Conservation (phyloP, 37 sponge, comb jelly and placozoan species). For the Beroe forskalii region DNA sequence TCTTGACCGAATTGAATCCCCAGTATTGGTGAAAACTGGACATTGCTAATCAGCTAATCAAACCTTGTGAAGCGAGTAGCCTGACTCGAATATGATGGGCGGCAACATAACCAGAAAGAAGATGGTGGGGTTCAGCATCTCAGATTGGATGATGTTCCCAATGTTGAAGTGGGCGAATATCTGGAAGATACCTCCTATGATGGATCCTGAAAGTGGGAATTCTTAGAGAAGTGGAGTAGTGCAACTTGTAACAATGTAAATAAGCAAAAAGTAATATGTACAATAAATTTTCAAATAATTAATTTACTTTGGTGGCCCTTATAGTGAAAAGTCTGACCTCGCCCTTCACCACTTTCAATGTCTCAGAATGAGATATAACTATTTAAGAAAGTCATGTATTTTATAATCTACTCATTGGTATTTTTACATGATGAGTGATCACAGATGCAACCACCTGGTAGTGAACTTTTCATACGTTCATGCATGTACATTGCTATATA, state of each 20-base stretch:
- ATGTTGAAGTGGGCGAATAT: slow-evolving; percentile 60
- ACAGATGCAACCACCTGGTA: too few relatives aligned
- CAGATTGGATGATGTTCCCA: slow-evolving; percentile 60
- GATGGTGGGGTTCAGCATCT: slow-evolving; percentile 74
- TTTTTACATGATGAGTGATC: too few relatives aligned
- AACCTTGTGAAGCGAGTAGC: slow-evolving; percentile 97
- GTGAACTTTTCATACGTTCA: too few relatives aligned
- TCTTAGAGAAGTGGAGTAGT: neutral
- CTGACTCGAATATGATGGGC: slow-evolving; percentile 97
- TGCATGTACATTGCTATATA: too few relatives aligned
- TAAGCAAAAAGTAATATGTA: neutral
- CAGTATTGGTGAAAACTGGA: too few relatives aligned
- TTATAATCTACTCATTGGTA: too few relatives aligned
- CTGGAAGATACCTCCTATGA: slow-evolving; percentile 62
- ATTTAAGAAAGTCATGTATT: too few relatives aligned
- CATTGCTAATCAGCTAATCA: too few relatives aligned
- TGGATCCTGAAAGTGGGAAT: neutral
- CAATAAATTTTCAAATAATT: neutral
- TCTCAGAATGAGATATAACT: too few relatives aligned
- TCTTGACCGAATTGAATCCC: too few relatives aligned
- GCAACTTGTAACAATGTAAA: neutral
- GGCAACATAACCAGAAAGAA: slow-evolving; percentile 94
- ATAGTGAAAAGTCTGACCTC: neutral
- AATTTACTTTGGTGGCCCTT: too few relatives aligned
- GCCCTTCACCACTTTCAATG: too few relatives aligned